Evolutionary conservation across 2,113 vertebrate genomes (phyloP), one percentile per base, ranked within the genome.

Genomic region (Quiscalus mexicanus): DNA sequence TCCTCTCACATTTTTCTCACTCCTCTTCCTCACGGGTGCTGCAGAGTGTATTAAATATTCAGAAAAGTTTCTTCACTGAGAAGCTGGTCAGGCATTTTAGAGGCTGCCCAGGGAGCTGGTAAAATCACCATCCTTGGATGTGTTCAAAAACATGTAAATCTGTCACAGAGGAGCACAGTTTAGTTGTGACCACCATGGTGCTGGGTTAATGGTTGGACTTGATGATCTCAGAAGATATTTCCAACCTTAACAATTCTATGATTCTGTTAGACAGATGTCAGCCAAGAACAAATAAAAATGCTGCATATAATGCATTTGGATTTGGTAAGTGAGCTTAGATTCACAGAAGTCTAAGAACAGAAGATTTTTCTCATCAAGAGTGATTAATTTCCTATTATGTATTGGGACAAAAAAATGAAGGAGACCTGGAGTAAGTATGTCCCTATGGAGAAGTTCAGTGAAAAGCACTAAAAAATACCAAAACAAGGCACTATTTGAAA

Each of bases 111-210:
- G n/a, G 35, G 31, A 76, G 49, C 12, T 28, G 55, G 8, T 23
- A 6, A 59, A 55, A 49, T 42, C 55, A 37, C 31, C 35, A 56
- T 33, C 10, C 15, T 18, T 42, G 31, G 27, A 19, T 42, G 12
- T 20, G 8, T 17, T 16, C 41, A 70, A 33, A 76, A 37, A 37
- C 28, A 21, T 6, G 11, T 45, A 39, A 45, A 45, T 45, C 10
- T n/a, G 19, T 52, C 60, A 45, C 33, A 21, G 20, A 39, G 23
- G 7, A 64, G 11, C 56, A 69, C 0, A 6, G 25, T 42, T 76
- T 7, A 15, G 8, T 15, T 21, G 12, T 56, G 30, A 23, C 35
- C 30, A 28, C 0, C 0, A 2, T 33, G 8, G 25, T 31, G 21
- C 30, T 23, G 18, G 10, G 56, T 56, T 33, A 33, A 28, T 31